phyloP scores from a whole-genome alignment of 2,888 invertebrate genomes.

The Drosophila flavopinicola region DNA sequence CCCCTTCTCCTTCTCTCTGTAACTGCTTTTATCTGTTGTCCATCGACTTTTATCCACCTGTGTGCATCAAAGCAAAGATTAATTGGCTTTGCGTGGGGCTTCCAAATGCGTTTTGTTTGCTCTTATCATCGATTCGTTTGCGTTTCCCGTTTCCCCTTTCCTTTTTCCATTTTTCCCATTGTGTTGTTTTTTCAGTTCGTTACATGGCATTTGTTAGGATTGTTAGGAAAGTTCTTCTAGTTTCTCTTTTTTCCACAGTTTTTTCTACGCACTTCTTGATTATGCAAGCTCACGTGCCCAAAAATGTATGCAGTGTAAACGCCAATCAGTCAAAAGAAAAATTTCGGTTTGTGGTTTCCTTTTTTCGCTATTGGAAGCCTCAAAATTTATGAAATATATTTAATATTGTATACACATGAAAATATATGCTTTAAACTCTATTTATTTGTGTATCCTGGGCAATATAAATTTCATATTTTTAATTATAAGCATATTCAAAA shows the following conservation, averaged over 20 bases:
- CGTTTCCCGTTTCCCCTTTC: conserved; percentile 14
- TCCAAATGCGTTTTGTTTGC: conserved; percentile 57
- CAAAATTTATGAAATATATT: background rate
- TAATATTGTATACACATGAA: too few species aligned
- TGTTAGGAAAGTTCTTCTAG: conserved; percentile 3
- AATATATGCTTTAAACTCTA: too few species aligned
- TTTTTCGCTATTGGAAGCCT: background rate
- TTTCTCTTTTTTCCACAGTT: conserved; percentile 5
- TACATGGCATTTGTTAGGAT: conserved; percentile 2
- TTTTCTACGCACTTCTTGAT: conserved; percentile 33
- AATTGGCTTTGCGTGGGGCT: conserved; percentile 67
- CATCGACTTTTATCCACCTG: conserved; percentile 10
- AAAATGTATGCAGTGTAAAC: conserved; percentile 27
- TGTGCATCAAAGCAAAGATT: conserved; percentile 65
- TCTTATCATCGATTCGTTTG: conserved; percentile 55
- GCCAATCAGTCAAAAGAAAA: conserved; percentile 18
- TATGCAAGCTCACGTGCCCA: conserved; percentile 43
- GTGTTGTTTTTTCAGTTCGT: conserved; percentile 11
- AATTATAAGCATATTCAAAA: too few species aligned
- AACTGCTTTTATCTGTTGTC: conserved; percentile 9
- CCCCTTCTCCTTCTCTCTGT: background rate
- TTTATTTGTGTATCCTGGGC: too few species aligned
- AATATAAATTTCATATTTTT: too few species aligned
- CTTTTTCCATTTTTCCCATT: background rate
- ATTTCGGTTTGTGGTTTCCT: background rate